These are phyloP conservation scores for Sphenodon punctatus DNA, from an alignment of 2,797 vertebrate species.

Conservation along the genomic window DNA sequence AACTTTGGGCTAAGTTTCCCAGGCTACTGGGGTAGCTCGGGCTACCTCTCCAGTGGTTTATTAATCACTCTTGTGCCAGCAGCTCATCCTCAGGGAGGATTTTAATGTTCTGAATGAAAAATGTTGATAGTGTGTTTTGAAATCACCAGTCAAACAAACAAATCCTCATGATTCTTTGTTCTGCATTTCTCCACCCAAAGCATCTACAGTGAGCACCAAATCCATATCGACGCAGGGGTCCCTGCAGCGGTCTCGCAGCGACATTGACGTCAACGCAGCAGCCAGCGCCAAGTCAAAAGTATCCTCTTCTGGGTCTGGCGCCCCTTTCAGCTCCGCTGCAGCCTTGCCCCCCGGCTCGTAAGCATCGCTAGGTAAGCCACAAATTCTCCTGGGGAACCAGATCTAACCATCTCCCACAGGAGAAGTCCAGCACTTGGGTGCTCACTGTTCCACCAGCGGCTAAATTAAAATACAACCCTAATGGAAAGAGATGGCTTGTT, in stretches of 20 bases:
- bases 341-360: conserved; percentile 95
- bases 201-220: conserved; percentile 88
- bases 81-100: too few species aligned
- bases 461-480: too few species aligned
- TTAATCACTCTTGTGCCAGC: too few species aligned
- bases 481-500: too few species aligned
- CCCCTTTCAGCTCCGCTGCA: conserved; percentile 90
- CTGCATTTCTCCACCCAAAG: conserved; percentile 71
- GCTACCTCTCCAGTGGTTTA: too few species aligned
- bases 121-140: conserved; percentile 46
- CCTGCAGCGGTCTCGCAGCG: conserved; percentile 95
- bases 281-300: conserved; percentile 94
- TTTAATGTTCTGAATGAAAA: too few species aligned
- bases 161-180: conserved; percentile 54
- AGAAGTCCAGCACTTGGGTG: too few species aligned
- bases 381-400: too few species aligned
- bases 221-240: conserved; percentile 85
- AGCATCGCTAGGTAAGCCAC: conserved; percentile 94
- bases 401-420: too few species aligned
- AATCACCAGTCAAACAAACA: conserved; percentile 50
- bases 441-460: too few species aligned
- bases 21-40: too few species aligned
- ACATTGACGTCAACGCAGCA: conserved; percentile 96
- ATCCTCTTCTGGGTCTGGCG: conserved; percentile 80
- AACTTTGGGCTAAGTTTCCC: too few species aligned